Evolutionary conservation across 2,797 vertebrate species (phyloP).

Genomic region (Arvicola amphibius): DNA sequence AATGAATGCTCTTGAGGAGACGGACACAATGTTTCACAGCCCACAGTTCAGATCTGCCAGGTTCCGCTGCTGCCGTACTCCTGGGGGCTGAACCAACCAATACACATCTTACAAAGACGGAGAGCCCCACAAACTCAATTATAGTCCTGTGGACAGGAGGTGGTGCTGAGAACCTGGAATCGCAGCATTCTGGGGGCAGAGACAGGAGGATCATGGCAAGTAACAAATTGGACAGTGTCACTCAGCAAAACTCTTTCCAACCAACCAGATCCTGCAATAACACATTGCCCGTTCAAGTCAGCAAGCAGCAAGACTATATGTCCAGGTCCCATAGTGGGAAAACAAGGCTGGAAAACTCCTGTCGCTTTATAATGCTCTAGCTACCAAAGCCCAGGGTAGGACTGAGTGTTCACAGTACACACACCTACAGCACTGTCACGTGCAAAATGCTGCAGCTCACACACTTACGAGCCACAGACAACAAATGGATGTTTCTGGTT

Average conservation of each 20-base stretch:
- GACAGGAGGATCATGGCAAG: not conserved
- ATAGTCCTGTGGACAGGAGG: not conserved
- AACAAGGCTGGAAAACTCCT: not conserved
- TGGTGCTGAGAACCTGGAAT: not conserved
- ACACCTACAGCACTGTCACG: not conserved
- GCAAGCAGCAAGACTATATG: not conserved
- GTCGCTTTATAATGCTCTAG: not conserved
- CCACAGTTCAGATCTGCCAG: not conserved
- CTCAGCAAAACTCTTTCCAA: not conserved
- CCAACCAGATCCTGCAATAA: not conserved
- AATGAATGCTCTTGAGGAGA: not conserved
- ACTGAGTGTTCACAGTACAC: not conserved
- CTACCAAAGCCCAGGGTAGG: not conserved
- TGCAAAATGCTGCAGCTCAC: not conserved
- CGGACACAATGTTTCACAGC: not conserved
- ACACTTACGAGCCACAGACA: not conserved
- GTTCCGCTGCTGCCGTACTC: not conserved
- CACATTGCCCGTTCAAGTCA: not conserved
- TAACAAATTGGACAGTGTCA: not conserved
- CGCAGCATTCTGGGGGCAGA: not conserved
- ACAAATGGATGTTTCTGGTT: not conserved
- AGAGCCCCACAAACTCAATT: not conserved
- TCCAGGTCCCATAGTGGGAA: too few species aligned
- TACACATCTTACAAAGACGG: not conserved
- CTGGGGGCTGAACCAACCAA: not conserved